Conservation (phyloP, 2,113 vertebrate genomes). For the Trogon surrucura region DNA sequence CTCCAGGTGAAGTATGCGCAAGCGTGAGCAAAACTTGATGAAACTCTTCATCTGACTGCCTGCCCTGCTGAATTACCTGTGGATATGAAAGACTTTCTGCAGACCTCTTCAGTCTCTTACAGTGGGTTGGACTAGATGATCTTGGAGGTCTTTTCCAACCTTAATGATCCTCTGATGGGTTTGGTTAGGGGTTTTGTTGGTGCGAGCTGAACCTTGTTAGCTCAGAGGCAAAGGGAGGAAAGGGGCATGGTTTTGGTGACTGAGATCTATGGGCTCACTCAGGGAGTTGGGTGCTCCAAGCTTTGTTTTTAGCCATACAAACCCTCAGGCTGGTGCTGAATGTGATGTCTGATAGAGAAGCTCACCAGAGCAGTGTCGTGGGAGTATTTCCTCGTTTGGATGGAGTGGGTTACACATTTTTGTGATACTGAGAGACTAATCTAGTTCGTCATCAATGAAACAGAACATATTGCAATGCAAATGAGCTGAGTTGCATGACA, state of each 20-base stretch:
- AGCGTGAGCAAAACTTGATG: background rate
- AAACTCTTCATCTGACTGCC: background rate
- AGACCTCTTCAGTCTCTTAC: background rate
- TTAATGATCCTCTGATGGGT: background rate
- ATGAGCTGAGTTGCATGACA: constrained; percentile 33
- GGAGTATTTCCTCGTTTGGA: background rate
- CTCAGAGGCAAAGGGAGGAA: background rate
- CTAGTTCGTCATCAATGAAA: constrained; percentile 51
- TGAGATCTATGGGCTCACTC: background rate
- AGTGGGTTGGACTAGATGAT: background rate
- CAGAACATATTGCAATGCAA: constrained; percentile 50
- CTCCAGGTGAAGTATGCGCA: background rate
- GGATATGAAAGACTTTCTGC: background rate
- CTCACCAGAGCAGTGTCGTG: background rate
- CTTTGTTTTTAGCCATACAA: background rate
- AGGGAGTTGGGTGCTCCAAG: background rate
- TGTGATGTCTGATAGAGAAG: background rate
- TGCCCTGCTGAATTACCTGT: background rate
- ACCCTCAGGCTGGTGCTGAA: background rate
- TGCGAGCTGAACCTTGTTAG: background rate
- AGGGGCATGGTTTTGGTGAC: background rate
- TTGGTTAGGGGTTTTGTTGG: background rate
- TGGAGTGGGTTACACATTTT: background rate
- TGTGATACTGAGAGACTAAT: background rate
- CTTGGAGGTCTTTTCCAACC: too few species aligned